A percentile compares a stretch with the other conserved stretches of the same genome.
Conservation (phyloP, 1,140 invertebrate genomes). For the Orius insidiosus region DNA sequence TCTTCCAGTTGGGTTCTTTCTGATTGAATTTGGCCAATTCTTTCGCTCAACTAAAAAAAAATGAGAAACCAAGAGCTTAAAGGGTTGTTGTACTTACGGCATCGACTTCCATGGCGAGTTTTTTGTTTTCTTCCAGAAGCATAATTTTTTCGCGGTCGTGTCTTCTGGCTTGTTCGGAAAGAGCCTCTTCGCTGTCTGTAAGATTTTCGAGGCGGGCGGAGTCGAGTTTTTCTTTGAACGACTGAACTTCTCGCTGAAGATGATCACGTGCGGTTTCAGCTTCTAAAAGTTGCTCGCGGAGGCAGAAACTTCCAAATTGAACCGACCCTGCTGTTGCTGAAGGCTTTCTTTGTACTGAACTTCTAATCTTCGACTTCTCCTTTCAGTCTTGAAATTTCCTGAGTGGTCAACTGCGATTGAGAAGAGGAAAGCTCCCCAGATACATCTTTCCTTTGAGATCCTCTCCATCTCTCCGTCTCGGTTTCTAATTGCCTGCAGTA, state of each 20-base stretch:
- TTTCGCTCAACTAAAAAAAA: conserved; percentile 45
- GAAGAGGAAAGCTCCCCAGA: conserved; percentile 6
- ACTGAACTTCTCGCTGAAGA: conserved; percentile 57
- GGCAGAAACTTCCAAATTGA: conserved; percentile 56
- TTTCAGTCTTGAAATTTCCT: conserved; percentile 44
- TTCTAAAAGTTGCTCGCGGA: conserved; percentile 73
- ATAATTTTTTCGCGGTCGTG: conserved; percentile 61
- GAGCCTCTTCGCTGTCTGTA: conserved; percentile 53
- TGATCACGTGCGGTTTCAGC: conserved; percentile 49
- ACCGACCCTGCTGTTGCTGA: conserved; percentile 52
- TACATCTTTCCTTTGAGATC: conserved; percentile 16
- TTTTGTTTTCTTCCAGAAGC: conserved; percentile 74
- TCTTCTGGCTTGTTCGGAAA: conserved; percentile 50
- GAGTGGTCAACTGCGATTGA: conserved; percentile 24
- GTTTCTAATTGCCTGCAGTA: conserved; percentile 32
- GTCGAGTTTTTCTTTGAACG: conserved; percentile 66
- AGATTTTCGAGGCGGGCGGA: conserved; percentile 49
- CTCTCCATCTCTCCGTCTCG: conserved; percentile 19
- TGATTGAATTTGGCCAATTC: conserved; percentile 53
- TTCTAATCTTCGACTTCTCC: conserved; percentile 75
- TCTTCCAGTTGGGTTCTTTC: conserved; percentile 63
- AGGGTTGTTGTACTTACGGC: conserved; percentile 31
- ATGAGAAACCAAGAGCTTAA: conserved; percentile 12
- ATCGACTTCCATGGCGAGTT: conserved; percentile 61
- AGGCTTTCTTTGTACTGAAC: conserved; percentile 73